These are phyloP conservation scores for Protula sp. DNA, from an alignment of 2,888 invertebrate genomes.

Conservation along the genomic window DNA sequence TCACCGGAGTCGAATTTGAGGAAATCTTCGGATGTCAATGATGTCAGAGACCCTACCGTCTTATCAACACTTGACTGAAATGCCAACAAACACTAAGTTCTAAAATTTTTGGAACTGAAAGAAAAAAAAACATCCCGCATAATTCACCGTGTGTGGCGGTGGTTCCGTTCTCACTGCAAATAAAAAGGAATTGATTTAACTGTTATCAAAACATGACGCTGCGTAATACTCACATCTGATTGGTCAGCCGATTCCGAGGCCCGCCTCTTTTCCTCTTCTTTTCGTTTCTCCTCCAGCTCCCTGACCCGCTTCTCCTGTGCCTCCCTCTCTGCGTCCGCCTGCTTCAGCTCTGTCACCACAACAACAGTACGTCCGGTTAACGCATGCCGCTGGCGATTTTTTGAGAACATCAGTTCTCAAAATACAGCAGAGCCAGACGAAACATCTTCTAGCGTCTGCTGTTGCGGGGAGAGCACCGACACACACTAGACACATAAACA, in stretches of 20 bases:
- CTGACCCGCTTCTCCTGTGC: constrained; percentile 44
- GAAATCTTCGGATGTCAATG: constrained; percentile 30
- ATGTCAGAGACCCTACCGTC: constrained; percentile 13
- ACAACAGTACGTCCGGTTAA: too few species aligned
- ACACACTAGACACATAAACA: too few species aligned
- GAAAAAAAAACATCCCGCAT: too few species aligned
- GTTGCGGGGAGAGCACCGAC: too few species aligned
- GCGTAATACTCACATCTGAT: background rate
- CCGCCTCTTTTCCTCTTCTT: constrained; percentile 25
- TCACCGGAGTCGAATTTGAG: constrained; percentile 8
- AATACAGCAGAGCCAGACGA: background rate
- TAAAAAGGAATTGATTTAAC: too few species aligned
- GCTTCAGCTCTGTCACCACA: constrained; percentile 45
- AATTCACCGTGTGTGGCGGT: too few species aligned
- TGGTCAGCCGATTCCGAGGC: background rate
- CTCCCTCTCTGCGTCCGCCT: constrained; percentile 46
- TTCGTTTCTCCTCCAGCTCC: constrained; percentile 37
- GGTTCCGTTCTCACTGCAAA: too few species aligned
- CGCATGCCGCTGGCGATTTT: too few species aligned
- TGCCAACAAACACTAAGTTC: background rate
- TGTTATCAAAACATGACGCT: too few species aligned
- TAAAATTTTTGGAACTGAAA: too few species aligned
- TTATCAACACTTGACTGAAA: background rate
- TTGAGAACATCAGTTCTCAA: too few species aligned
- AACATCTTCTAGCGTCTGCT: background rate